Percentiles rank a stretch among this genome's conserved stretches.
Conservation (phyloP, 92 coral and sea anemone genomes). For the Palythoa heliodiscus region DNA sequence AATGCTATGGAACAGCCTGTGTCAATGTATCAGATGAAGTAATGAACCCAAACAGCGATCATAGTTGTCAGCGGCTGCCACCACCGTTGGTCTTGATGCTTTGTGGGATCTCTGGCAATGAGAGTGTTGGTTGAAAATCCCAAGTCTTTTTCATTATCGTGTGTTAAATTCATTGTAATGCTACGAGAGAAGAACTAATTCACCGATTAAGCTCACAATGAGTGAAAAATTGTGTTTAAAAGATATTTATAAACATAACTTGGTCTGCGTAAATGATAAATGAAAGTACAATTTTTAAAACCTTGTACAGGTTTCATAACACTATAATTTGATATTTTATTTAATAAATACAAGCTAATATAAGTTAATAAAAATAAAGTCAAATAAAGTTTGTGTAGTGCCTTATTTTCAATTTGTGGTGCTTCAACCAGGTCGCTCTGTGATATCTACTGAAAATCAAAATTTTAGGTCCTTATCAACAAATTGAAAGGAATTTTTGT, state of each 20-base stretch:
- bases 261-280: neutral
- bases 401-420: too few relatives aligned
- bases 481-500: too few relatives aligned
- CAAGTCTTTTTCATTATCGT: neutral
- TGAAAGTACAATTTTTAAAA: too few relatives aligned
- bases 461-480: too few relatives aligned
- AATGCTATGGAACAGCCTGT: conserved; percentile 4
- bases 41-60: neutral
- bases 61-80: neutral
- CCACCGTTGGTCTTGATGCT: neutral
- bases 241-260: neutral
- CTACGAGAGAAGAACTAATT: neutral
- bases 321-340: too few relatives aligned
- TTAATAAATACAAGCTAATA: too few relatives aligned
- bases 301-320: too few relatives aligned
- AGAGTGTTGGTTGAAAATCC: neutral
- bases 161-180: neutral
- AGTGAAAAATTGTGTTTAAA: neutral
- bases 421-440: too few relatives aligned
- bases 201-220: conserved; percentile 1
- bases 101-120: neutral
- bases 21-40: conserved; percentile 25
- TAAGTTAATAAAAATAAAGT: too few relatives aligned
- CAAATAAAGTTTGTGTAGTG: too few relatives aligned
- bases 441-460: too few relatives aligned